Conservation (phyloP, 2,113 vertebrate species). For the Chloroceryle aenea region DNA sequence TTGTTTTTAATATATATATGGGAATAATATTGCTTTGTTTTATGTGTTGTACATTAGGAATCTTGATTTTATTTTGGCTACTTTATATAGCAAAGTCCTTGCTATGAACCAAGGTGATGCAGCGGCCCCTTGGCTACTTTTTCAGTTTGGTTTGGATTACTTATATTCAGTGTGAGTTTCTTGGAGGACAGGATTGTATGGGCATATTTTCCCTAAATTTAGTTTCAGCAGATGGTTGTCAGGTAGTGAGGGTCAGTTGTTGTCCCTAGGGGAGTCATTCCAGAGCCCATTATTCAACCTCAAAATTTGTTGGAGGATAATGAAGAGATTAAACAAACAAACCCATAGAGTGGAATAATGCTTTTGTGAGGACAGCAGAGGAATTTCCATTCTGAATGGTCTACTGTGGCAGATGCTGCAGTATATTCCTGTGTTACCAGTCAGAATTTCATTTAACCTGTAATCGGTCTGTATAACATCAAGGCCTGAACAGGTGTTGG, state of each 20-base stretch:
- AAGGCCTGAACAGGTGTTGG: not conserved
- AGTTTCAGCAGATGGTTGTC: slow-evolving; percentile 19
- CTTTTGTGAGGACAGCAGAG: not conserved
- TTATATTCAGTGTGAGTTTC: not conserved
- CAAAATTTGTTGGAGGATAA: not conserved
- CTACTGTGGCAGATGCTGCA: not conserved
- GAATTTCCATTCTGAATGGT: not conserved
- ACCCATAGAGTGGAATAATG: not conserved
- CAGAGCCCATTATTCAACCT: not conserved
- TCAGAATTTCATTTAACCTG: not conserved
- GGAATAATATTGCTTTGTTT: not conserved
- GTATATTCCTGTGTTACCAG: not conserved
- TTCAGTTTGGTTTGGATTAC: not conserved
- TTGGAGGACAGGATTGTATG: not conserved
- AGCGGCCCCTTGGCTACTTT: not conserved
- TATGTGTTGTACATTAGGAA: not conserved
- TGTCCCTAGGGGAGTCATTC: not conserved
- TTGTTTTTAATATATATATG: not conserved
- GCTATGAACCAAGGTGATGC: not conserved
- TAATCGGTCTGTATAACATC: fast-evolving
- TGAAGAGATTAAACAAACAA: not conserved
- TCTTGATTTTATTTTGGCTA: not conserved
- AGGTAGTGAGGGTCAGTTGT: not conserved
- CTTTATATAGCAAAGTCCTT: not conserved
- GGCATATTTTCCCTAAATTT: not conserved